Evolutionary conservation across 2,888 invertebrate species (phyloP), one percentile per base, ranked within the genome.

Genomic region (Parasteatoda lunata): DNA sequence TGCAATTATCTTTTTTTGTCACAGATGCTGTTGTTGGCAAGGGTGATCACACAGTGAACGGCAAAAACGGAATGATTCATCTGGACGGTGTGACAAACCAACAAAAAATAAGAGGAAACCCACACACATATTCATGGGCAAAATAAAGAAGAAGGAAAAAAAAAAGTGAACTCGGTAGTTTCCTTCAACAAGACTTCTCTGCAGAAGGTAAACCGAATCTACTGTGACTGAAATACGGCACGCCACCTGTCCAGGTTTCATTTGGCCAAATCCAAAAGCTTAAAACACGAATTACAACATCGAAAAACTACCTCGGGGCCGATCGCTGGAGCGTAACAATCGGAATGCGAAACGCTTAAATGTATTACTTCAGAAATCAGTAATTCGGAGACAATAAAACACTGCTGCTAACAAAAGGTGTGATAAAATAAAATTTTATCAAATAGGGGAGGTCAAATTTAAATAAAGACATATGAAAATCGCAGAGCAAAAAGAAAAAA

Each of bases 281-380:
- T 54, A 59, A 59, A n/a, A 52, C 66, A 70, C 64, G 59, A 59
- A 59, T 64, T 78, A n/a, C 71, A 51, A 71, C 71, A 49, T 71
- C 71, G 71, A 47, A n/a, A 71, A 30, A 45, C 47, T 71, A 71
- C 72, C 72, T 72, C 52, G 49, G 80, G 72, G n/a, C 65, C 51
- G 71, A 65, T 80, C 80, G 66, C 80, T 80, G 72, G 72, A 72
- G 80, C 72, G 80, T 65, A 80, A 80, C 80, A 80, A 80, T 72
- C 30, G 72, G 72, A 80, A 80, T 72, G 80, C 72, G 80, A 72
- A 80, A 80, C 80, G 72, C 66, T 68, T 45, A 15, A 51, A 65
- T 52, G 64, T 78, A 65, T 66, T 52, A 65, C 59, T 52, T 52
- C 47, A n/a, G 49, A 51, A 71, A 71, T 70, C 70, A 13, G 48